Percentiles rank a stretch among this genome's conserved stretches.
These are phyloP conservation scores for Patella vulgata DNA, from an alignment of 1,140 invertebrate genomes.

Conservation along the genomic window DNA sequence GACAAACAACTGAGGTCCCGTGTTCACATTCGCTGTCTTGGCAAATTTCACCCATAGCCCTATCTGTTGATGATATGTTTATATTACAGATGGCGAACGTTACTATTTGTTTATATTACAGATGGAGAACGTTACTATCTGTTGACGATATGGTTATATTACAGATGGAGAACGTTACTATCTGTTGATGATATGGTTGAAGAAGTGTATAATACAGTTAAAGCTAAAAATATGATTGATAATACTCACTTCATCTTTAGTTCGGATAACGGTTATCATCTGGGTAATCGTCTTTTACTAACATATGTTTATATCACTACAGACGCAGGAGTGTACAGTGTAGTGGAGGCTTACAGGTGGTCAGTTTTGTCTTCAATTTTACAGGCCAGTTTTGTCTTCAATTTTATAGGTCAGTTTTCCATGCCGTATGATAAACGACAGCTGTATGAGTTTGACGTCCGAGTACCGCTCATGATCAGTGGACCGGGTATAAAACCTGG, in stretches of 20 bases:
- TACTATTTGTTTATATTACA: no score
- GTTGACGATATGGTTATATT: no score
- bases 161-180: no score
- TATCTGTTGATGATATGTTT: no score
- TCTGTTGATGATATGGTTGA: no score
- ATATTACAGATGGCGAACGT: no score
- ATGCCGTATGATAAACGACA: constrained; percentile 87
- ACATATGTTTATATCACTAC: neutral
- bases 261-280: constrained; percentile 89
- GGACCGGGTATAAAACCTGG: constrained; percentile 72
- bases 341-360: neutral
- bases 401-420: constrained; percentile 80
- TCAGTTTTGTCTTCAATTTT: neutral
- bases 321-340: neutral
- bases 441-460: constrained; percentile 87
- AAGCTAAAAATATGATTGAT: constrained; percentile 70
- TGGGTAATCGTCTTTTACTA: constrained; percentile 72
- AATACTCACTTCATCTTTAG: constrained; percentile 85
- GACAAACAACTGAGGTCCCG: no score
- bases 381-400: constrained; percentile 1
- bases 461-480: constrained; percentile 80
- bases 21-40: no score
- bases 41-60: constrained; percentile 76
- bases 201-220: constrained; percentile 72
- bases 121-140: no score